Conservation (phyloP, 2,888 invertebrate genomes). For the Orthosia incerta region DNA sequence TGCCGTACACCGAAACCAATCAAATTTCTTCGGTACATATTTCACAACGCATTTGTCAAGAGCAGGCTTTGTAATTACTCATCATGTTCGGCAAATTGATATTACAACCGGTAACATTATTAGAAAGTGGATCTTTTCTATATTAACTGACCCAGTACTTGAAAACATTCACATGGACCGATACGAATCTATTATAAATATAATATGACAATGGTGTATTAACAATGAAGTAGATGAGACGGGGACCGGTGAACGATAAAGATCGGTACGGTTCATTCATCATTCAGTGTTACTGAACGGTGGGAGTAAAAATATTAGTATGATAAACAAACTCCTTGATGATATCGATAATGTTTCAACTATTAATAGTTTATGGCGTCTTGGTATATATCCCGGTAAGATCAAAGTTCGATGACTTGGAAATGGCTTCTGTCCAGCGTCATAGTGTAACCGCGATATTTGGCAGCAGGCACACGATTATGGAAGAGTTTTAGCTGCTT, state of each 20-base stretch:
- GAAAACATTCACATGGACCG: conserved; percentile 75
- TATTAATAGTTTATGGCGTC: conserved; percentile 70
- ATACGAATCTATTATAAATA: conserved; percentile 84
- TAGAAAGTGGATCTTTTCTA: conserved; percentile 75
- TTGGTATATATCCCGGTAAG: conserved; percentile 41
- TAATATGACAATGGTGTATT: conserved; percentile 85
- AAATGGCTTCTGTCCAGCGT: conserved; percentile 25
- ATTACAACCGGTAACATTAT: conserved; percentile 80
- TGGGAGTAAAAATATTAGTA: conserved; percentile 73
- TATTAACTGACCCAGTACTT: conserved; percentile 69
- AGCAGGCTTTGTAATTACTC: conserved; percentile 86
- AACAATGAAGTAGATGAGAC: conserved; percentile 82
- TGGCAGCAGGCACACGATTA: not conserved
- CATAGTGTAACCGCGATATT: not conserved
- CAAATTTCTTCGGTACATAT: conserved; percentile 86
- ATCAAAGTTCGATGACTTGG: conserved; percentile 49
- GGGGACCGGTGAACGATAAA: conserved; percentile 71
- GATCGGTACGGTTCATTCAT: conserved; percentile 83
- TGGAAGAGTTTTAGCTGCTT: not conserved
- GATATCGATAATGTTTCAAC: conserved; percentile 70
- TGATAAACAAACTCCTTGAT: conserved; percentile 77
- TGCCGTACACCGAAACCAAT: conserved; percentile 79
- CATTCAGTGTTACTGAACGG: conserved; percentile 72
- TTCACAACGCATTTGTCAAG: conserved; percentile 88
- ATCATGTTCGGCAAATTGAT: conserved; percentile 86